phyloP scores from a whole-genome alignment of 2,888 invertebrate species.

The Aricia artaxerxes region DNA sequence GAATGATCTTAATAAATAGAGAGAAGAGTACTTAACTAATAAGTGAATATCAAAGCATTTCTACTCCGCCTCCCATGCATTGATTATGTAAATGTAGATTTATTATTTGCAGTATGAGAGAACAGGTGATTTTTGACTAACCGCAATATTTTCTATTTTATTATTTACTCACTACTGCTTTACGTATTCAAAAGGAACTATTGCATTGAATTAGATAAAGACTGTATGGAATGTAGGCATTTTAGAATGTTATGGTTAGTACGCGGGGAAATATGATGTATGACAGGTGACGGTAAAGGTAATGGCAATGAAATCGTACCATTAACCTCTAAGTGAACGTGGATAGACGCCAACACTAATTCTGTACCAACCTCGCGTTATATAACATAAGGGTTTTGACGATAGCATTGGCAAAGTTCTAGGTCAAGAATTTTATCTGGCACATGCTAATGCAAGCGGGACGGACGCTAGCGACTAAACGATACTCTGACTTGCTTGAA shows the following conservation, averaged over 20 bases:
- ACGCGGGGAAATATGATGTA: not conserved
- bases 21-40: too few relatives aligned
- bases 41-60: too few relatives aligned
- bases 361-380: conserved; percentile 46
- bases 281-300: conserved; percentile 30
- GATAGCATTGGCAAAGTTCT: conserved; percentile 33
- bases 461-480: conserved; percentile 5
- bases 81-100: not conserved
- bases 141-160: not conserved
- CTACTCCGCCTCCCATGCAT: not conserved
- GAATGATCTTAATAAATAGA: too few relatives aligned
- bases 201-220: not conserved
- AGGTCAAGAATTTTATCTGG: conserved; percentile 31
- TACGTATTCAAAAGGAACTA: not conserved
- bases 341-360: conserved; percentile 68
- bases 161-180: not conserved
- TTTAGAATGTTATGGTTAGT: not conserved
- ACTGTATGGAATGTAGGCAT: not conserved
- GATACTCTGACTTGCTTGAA: not conserved
- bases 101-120: not conserved
- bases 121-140: not conserved
- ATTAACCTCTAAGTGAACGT: conserved; percentile 57
- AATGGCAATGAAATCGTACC: conserved; percentile 44
- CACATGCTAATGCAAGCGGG: conserved; percentile 17
- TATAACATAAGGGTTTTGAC: conserved; percentile 32